Evolutionary conservation across 1,140 invertebrate genomes (phyloP), one percentile per base, ranked within the genome.

Genomic region (Diprion similis): DNA sequence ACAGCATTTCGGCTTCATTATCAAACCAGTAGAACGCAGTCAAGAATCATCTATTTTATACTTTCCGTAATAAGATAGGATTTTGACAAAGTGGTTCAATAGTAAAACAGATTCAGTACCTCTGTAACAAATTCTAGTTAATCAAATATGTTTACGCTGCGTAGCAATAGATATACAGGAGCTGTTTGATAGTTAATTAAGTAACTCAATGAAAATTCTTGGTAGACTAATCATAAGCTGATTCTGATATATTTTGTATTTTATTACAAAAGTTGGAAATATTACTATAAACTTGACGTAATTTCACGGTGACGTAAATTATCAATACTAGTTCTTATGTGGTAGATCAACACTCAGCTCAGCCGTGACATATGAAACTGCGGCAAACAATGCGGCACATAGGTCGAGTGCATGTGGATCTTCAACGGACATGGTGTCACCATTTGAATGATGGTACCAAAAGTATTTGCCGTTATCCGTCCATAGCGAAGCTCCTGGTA

Each of bases 361-460:
- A 19, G 94, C 95, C 10, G 94, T 89, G 15, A 95, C 89, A 78
- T 92, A 96, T 46, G 94, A 86, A 1, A 92, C 89, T 1, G 92
- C 89, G n/a, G 95, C 92, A 91, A 94, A 96, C 66, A 96, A 84
- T 6, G 94, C 95, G 17, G 93, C 90, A 73, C 91, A 91, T 75
- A 90, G 88, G 82, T 96, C 93, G 74, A 97, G 85, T 69, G 88
- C 87, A 37, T 87, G 84, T 1, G 93, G 86, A 86, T 93, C 86
- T 83, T 95, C 91, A 0, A 95, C 91, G 66, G 91, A 89, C 91
- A 96, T 94, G 0, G 91, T 95, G 82, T 96, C 95, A 9, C 91
- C 95, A 78, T 92, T 89, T 0, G 92, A 90, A 79, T 97, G 95
- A 85, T 97, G 95, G 82, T 91, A 97, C 90, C 93, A 94, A 81